A percentile compares a stretch with the other conserved stretches of the same genome.
Conservation (phyloP, 2,888 invertebrate genomes). For the Papilio elwesi region DNA sequence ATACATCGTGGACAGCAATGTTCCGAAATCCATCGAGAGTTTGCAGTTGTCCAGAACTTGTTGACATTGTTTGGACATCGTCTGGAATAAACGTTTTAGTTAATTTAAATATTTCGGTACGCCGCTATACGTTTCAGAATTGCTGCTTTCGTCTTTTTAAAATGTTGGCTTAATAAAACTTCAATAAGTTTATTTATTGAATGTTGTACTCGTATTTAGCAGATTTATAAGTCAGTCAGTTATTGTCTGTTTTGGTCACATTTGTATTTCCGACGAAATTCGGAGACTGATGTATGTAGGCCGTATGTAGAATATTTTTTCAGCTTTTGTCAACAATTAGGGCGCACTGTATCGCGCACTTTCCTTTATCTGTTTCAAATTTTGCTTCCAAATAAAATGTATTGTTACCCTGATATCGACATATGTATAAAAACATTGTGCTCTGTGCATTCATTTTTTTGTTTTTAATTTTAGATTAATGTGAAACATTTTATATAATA, state of each 20-base stretch:
- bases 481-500: not conserved
- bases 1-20: too few relatives aligned
- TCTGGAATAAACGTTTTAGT: not conserved
- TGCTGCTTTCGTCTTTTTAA: not conserved
- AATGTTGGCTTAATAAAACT: not conserved
- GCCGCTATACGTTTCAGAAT: not conserved
- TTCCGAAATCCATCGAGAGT: too few relatives aligned
- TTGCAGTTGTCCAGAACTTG: too few relatives aligned
- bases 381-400: not conserved
- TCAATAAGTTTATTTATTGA: not conserved
- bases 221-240: not conserved
- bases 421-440: not conserved
- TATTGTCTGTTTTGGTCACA: too few relatives aligned
- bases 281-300: not conserved
- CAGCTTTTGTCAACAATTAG: conserved; percentile 10
- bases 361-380: conserved; percentile 4
- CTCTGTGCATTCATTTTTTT: not conserved
- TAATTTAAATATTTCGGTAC: not conserved
- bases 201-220: not conserved
- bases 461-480: not conserved
- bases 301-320: not conserved
- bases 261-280: too few relatives aligned
- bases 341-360: not conserved
- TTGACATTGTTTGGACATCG: too few relatives aligned
- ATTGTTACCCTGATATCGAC: not conserved